Evolutionary conservation across 2,113 vertebrate genomes (phyloP).

Genomic region (Urocitellus parryii): DNA sequence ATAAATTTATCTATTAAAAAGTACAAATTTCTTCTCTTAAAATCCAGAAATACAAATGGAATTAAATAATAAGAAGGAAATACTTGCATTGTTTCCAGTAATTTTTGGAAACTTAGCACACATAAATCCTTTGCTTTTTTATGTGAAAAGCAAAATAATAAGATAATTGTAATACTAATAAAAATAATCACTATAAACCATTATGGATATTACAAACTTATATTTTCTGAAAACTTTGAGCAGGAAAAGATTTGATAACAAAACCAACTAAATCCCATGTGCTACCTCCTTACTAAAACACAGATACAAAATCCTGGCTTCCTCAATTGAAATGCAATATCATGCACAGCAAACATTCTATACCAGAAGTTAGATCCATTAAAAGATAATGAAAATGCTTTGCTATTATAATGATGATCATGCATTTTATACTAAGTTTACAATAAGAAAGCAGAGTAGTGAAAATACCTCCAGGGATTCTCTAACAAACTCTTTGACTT

Average conservation of each 20-base stretch:
- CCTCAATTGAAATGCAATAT: not conserved
- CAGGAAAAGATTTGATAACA: not conserved
- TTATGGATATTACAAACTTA: not conserved
- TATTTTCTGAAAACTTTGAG: not conserved
- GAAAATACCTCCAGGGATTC: not conserved
- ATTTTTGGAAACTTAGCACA: constrained; percentile 5
- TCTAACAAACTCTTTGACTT: constrained; percentile 5
- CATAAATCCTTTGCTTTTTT: not conserved
- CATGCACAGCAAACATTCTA: not conserved
- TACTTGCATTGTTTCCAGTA: not conserved
- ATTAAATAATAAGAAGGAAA: not conserved
- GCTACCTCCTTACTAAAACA: not conserved
- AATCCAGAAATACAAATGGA: not conserved
- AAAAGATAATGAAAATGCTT: constrained; percentile 59
- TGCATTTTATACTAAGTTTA: constrained; percentile 23
- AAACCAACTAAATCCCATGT: not conserved
- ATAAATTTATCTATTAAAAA: not conserved
- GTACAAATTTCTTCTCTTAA: not conserved
- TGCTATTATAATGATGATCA: constrained; percentile 17
- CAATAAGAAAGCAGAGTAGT: constrained; percentile 1
- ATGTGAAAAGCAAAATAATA: not conserved
- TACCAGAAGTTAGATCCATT: constrained; percentile 21
- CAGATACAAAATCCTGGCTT: not conserved
- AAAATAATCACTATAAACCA: not conserved
- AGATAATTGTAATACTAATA: not conserved